These are phyloP conservation scores for Cyanoramphus novaezelandiae DNA, from an alignment of 2,113 vertebrate species.

Conservation along the genomic window DNA sequence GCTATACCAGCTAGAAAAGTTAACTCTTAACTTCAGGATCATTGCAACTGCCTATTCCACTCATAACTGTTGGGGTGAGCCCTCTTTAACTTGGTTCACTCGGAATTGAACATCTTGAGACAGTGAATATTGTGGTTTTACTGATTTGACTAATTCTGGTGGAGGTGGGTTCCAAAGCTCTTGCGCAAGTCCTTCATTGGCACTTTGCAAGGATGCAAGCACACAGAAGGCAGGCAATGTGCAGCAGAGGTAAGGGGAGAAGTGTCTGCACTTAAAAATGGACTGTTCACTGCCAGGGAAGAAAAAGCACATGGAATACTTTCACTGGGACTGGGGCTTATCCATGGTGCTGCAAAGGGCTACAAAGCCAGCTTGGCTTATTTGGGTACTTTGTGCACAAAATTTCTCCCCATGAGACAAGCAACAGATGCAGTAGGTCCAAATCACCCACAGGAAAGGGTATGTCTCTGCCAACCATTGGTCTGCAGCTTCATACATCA, in stretches of 20 bases:
- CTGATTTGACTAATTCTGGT: not conserved
- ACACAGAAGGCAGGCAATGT: not conserved
- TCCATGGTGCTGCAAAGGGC: not conserved
- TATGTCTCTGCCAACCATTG: not conserved
- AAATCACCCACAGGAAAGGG: not conserved
- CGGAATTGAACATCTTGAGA: not conserved
- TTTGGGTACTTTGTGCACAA: not conserved
- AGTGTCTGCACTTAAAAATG: not conserved
- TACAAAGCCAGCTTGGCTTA: not conserved
- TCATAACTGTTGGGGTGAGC: not conserved
- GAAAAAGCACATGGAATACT: not conserved
- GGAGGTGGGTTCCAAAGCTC: not conserved
- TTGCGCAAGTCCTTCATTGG: not conserved
- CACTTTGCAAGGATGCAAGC: not conserved
- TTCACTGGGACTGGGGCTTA: no score
- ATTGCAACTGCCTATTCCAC: not conserved
- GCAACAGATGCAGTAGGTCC: not conserved
- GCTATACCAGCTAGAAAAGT: not conserved
- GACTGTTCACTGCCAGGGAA: not conserved
- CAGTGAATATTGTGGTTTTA: rapidly evolving
- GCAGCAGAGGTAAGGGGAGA: not conserved
- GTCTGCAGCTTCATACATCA: not conserved
- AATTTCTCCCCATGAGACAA: not conserved
- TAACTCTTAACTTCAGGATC: not conserved
- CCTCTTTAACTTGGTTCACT: not conserved